Base-by-base conservation (phyloP, 1,140 invertebrate genomes). In the Dendroctonus valens region DNA sequence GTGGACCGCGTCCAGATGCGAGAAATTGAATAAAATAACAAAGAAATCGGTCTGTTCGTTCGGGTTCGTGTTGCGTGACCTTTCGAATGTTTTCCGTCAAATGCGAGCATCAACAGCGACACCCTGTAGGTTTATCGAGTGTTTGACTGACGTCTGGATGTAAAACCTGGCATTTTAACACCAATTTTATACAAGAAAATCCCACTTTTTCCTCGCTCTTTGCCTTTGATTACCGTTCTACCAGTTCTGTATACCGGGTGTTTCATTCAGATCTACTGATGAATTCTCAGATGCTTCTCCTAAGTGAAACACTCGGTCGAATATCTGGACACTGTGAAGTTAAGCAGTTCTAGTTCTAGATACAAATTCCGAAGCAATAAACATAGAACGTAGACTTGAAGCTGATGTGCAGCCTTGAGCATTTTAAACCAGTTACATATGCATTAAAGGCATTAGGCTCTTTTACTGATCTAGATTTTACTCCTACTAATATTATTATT, bases 1-100 rank as follows among this genome's bases (percentile, higher is more conserved):
- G n/a, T 55, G 9, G 39, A 41, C 39, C 37, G 6, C 26, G 53
- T 55, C 53, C 53, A 55, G 53, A 55, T 55, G 53, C 39, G 53
- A n/a, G 37, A 55, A 41, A 41, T 52, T 26, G 50, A 52, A 52
- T 52, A 9, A 26, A 52, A 52, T 46, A 46, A 11, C 12, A 9
- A 12, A 46, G 9, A 12, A 46, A 12, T 5, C 12, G 2, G 44
- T 2, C 12, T 46, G 9, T 46, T 12, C 9, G 9, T 46, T 46
- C 12, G 2, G 44, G 44, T 46, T 11, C 44, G 9, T 46, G 12
- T 46, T 46, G 12, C 12, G 12, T 46, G 9, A 5, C 44, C 44
- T 46, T 46, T 46, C 9, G 9, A 46, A 46, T 46, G 26, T 26
- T 26, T 3, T 3, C 26, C 26, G 26, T 26, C 26, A 26, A 26